These are phyloP conservation scores for Apamea monoglypha DNA, from an alignment of 2,888 invertebrate genomes.

Conservation along the genomic window DNA sequence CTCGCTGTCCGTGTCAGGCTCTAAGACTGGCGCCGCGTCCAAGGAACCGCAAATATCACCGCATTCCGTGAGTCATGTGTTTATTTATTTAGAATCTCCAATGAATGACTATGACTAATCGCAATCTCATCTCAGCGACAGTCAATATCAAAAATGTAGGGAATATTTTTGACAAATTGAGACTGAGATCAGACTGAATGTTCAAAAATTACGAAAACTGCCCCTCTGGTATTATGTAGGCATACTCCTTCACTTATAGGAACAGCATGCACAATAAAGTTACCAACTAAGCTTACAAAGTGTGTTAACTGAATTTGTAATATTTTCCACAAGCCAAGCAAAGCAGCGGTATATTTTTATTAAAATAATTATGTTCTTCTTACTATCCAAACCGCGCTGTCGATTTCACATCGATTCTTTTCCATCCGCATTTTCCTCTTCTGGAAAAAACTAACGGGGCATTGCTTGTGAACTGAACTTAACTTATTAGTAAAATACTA, in stretches of 20 bases:
- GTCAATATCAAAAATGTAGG: not conserved
- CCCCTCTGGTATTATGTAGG: not conserved
- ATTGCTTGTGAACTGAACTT: not conserved
- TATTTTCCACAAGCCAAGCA: not conserved
- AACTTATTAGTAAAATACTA: too few relatives aligned
- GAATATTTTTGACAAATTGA: not conserved
- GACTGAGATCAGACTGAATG: not conserved
- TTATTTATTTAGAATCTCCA: not conserved
- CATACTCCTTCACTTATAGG: not conserved
- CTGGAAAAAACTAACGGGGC: not conserved
- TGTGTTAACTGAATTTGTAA: not conserved
- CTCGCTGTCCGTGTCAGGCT: conserved; percentile 38
- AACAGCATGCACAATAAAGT: not conserved
- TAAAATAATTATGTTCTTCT: not conserved
- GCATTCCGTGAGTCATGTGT: conserved; percentile 59
- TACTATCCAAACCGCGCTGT: not conserved
- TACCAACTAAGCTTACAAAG: not conserved
- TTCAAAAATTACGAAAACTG: too few relatives aligned
- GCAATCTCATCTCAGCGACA: too few relatives aligned
- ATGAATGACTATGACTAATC: not conserved
- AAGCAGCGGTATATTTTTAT: too few relatives aligned
- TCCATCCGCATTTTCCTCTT: not conserved
- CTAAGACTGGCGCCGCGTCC: conserved; percentile 15
- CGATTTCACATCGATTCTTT: not conserved
- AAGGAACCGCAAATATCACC: conserved; percentile 53